Conservation (phyloP, 2,797 vertebrate species). For the Enteromius argenteus region DNA sequence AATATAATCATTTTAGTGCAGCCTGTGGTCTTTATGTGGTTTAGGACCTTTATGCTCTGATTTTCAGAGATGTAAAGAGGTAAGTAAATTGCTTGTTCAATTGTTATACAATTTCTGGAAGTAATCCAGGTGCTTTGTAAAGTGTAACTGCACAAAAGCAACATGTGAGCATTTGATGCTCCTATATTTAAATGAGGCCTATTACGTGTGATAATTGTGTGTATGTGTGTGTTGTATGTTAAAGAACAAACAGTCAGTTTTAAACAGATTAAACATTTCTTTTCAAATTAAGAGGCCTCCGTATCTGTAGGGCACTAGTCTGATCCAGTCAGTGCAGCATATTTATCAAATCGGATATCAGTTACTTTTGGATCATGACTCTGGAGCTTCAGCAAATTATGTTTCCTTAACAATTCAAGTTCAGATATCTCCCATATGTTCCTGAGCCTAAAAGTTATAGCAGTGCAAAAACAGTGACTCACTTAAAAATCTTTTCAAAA, state of each 20-base stretch:
- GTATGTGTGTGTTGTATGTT: not conserved
- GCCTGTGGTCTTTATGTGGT: not conserved
- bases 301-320: not conserved
- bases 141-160: not conserved
- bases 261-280: not conserved
- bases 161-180: not conserved
- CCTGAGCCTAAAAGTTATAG: slow-evolving; percentile 17
- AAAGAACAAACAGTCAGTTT: not conserved
- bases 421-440: slow-evolving; percentile 6
- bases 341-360: not conserved
- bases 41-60: not conserved
- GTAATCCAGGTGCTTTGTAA: not conserved
- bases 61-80: not conserved
- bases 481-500: slow-evolving; percentile 54
- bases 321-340: not conserved
- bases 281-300: not conserved
- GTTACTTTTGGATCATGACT: slow-evolving; percentile 15
- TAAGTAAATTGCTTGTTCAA: not conserved
- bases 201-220: not conserved
- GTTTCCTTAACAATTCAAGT: slow-evolving; percentile 21
- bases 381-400: slow-evolving; percentile 31
- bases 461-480: not conserved
- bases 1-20: not conserved
- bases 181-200: not conserved
- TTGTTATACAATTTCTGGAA: not conserved